phyloP scores from a whole-genome alignment of 2,888 invertebrate genomes.

The Ophion costatus region DNA sequence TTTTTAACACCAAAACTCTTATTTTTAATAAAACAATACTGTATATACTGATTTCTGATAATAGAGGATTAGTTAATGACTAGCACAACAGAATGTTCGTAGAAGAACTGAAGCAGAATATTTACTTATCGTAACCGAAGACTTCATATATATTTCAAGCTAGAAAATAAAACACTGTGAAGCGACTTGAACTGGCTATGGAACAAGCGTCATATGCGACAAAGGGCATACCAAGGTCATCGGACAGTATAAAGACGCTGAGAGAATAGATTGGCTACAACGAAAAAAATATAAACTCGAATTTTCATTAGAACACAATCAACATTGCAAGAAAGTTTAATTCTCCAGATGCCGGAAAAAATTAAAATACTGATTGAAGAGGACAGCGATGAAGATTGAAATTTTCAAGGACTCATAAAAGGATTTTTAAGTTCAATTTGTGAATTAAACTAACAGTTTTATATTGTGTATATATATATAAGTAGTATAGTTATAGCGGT shows the following conservation, averaged over 20 bases:
- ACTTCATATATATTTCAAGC: background rate
- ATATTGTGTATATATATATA: background rate
- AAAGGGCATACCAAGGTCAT: conserved; percentile 5
- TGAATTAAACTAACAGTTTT: background rate
- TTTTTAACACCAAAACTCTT: conserved; percentile 3
- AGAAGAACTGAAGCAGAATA: background rate
- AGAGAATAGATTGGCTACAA: background rate
- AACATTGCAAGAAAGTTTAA: background rate
- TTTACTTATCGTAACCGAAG: conserved; percentile 5
- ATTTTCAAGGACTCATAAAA: background rate
- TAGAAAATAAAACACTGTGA: conserved; percentile 5
- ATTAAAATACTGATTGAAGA: background rate
- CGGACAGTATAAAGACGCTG: conserved; percentile 3
- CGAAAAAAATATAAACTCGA: conserved; percentile 5
- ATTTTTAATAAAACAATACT: background rate
- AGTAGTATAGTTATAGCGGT: too few relatives aligned
- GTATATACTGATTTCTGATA: background rate
- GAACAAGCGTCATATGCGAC: conserved; percentile 1
- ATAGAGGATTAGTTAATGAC: background rate
- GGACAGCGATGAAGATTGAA: background rate
- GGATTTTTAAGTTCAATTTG: background rate
- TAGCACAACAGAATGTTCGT: background rate
- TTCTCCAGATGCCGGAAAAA: conserved; percentile 5
- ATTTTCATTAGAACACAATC: background rate
- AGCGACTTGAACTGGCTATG: background rate